Evolutionary conservation across 2,888 invertebrate species (phyloP), one percentile per base, ranked within the genome.

Genomic region (Thalpophila matura): DNA sequence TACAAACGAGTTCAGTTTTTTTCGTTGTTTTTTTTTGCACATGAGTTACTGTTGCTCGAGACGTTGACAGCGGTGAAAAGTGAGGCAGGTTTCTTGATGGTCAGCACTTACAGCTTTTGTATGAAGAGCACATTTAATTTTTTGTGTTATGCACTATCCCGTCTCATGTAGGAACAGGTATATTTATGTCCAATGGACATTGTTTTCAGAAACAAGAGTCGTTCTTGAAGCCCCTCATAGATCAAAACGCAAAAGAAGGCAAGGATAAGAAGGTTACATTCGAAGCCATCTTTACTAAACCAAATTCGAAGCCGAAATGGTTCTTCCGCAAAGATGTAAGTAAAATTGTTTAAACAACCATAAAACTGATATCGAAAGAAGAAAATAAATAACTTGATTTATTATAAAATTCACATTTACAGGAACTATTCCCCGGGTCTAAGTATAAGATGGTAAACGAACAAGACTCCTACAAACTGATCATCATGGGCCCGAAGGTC

Each of bases 361-460:
- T 14, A 4, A 4, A 18, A 24, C 10, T 26, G 2, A 3, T 4
- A 14, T n/a, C n/a, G n/a, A n/a, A n/a, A n/a, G n/a, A n/a, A n/a
- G n/a, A n/a, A n/a, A n/a, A n/a, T n/a, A n/a, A n/a, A n/a, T n/a
- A 24, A 9, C 6, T 14, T 24, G 16, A 2, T 22, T n/a, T 22
- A 5, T 37, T 51, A 3, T 20, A 60, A 27, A 4, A 26, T n/a
- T 1, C 1, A n/a, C 12, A 37, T 54, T 58, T 27, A 16, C 86
- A 99, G 98, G 99, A 99, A 96, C 95, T 99, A 50, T 99, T 99
- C 95, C 96, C 98, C 71, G 99, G 99, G 77, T 97, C 99, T 61
- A 99, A 99, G 93, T 99, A 98, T 91, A 99, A 99, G 94, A 98
- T 99, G 92, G 97, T 97, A 83, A 97, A 97, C 85, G 99, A 99